Evolutionary conservation across 2,113 vertebrate species (phyloP), one percentile per base, ranked within the genome.

Genomic region (Passer domesticus): DNA sequence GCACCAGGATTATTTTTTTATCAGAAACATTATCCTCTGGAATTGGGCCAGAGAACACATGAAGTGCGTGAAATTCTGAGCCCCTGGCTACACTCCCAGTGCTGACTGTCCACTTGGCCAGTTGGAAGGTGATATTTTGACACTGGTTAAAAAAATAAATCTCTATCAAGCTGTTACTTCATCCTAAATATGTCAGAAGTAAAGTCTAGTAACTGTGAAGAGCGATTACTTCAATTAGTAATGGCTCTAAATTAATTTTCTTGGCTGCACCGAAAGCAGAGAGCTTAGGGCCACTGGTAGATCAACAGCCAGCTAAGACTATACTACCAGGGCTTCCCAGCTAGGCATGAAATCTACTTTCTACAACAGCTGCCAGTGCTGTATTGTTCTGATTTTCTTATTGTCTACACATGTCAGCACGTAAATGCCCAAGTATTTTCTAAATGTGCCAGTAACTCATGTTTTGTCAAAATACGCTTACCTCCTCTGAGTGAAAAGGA

Each of bases 401-500:
- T 25, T 59, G 39, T 28, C n/a, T 69, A 67, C 35, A 81, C 13
- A 35, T 27, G 35, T 5, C 13, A 55, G 50, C 47, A 78, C 0
- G 4, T 15, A 41, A 69, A 66, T 6, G 8, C 35, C 6, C 6
- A 53, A 39, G 12, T 47, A 43, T 60, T 87, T 89, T 66, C 39
- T 46, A 52, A 68, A 41, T 12, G 20, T 7, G n/a, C 3, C 35
- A 70, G 8, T 5, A 82, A 59, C 6, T 63, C n/a, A 35, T 4
- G 9, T 55, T 74, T 84, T 27, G 39, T 76, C 77, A 68, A 86
- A 92, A 94, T 52, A 74, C 11, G 63, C 95, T 97, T 94, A 99
- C 99, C 98, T 99, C 99, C 60, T 98, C 99, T 28, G 97, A 98
- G 87, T 98, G 98, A 96, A 99, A 99, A 31, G 98, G 35, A 90